Base-by-base conservation (phyloP, 2,113 vertebrate genomes). In the Oreochromis aureus region DNA sequence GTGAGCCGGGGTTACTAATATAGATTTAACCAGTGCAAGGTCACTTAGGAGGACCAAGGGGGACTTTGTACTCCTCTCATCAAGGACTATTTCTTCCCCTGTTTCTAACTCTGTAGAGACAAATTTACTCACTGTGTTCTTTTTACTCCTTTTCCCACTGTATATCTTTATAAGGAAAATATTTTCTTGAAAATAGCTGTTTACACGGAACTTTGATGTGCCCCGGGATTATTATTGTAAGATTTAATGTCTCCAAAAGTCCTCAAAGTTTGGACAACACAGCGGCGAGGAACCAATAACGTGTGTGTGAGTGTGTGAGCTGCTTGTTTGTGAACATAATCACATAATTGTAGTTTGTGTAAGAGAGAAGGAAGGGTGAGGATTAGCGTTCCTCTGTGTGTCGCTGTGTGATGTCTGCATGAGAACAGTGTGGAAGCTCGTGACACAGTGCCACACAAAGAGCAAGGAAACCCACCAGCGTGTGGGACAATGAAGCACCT, bases 291-390 rank as follows among this genome's bases (percentile, higher is more conserved):
- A 36, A n/a, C 27, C 54, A 56, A 18, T 84, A 54, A 81, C 73
- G 41, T 89, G 80, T 84, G 58, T 69, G 73, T 82, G 55, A 78
- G 8, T 81, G 51, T 53, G 83, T 80, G 87, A 66, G 85, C 27
- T 81, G 66, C 66, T 89, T 92, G 84, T 95, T 94, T 94, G 92
- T 90, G 86, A 84, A 88, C 13, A 66, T 95, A 94, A 94, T 93
- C 92, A 86, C 85, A 89, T 95, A 95, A 96, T 95, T 91, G 91
- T 90, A 86, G 94, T 93, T 90, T 88, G 88, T 39, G 63, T 18
- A 53, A 78, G 15, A 82, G 90, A 92, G 86, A 90, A 95, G 94
- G 93, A 95, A 95, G 94, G 90, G 94, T 89, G 90, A 91, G 90
- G 92, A 94, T 95, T 93, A 94, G 80, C 4, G 53, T 85, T 82